A percentile compares a stretch with the other conserved stretches of the same genome.
Conservation (phyloP, 2,797 vertebrate species). For the Champsocephalus esox region DNA sequence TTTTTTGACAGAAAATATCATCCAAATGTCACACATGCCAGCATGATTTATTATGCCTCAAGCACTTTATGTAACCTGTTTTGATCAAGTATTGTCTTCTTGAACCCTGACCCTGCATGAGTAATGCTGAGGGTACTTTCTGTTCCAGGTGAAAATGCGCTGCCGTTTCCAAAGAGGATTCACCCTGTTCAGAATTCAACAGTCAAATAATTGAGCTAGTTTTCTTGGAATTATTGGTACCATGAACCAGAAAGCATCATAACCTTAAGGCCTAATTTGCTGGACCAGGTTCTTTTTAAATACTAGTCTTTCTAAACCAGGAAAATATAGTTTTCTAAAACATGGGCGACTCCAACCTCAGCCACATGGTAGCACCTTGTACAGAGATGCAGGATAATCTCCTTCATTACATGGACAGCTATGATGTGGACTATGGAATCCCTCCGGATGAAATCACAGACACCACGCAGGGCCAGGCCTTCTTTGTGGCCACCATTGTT, state of each 20-base stretch:
- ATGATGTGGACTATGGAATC: constrained; percentile 89
- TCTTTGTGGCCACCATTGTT: constrained; percentile 92
- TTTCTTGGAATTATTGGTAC: background rate
- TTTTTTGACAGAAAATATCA: constrained; percentile 9
- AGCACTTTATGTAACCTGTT: constrained; percentile 22
- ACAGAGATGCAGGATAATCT: constrained; percentile 44
- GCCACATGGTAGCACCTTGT: constrained; percentile 48
- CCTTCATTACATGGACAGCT: constrained; percentile 80
- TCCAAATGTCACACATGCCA: constrained; percentile 33
- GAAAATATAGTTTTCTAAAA: constrained; percentile 8
- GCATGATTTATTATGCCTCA: background rate
- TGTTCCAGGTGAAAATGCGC: constrained; percentile 65
- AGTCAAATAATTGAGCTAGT: background rate
- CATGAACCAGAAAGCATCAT: constrained; percentile 13
- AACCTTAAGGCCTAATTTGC: background rate
- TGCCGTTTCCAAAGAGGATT: constrained; percentile 33
- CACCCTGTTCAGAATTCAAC: background rate
- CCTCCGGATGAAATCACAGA: constrained; percentile 90
- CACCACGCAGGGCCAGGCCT: constrained; percentile 91
- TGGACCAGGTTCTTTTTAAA: constrained; percentile 1
- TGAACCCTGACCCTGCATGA: constrained; percentile 22
- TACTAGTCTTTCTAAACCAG: background rate
- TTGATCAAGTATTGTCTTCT: constrained; percentile 11
- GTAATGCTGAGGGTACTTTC: constrained; percentile 47
- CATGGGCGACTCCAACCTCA: constrained; percentile 82